Base-by-base conservation (phyloP, 2,113 vertebrate genomes). In the Murina feae region DNA sequence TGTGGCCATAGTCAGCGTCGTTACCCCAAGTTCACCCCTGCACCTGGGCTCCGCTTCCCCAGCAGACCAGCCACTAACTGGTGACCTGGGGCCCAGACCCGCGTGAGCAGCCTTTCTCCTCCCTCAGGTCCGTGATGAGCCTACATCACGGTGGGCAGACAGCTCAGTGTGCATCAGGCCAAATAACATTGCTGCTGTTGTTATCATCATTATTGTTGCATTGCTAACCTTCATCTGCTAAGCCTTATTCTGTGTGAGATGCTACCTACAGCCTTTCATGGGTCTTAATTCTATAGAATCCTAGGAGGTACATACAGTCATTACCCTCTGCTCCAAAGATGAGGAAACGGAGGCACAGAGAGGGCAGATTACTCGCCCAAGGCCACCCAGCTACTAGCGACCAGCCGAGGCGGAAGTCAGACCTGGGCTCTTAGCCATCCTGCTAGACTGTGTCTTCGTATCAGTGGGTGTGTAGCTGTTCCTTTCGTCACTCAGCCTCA, bases 241-340 rank as follows among this genome's bases (percentile, higher is more conserved):
- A 35, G 44, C 35, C 69, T 42, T 28, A 6, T 16, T 44, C 23
- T 0, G 0, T 4, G 63, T 51, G 53, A 72, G 30, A 21, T 39
- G 0, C 76, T n/a, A 2, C 21, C 7, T 4, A 0, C 0, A 1
- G 23, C 9, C 66, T 63, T 14, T 28, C 28, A 0, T 4, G 1
- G 66, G 32, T n/a, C 4, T 14, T 10, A 69, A 6, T 42, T 18
- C 53, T 53, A 13, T 20, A 17, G 65, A 53, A 23, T 18, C 65
- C 60, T 6, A 25, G 35, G 35, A 63, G 32, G 51, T n/a, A 35
- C 11, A 13, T 8, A 8, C 49, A 1, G 0, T 42, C 42, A 0
- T 18, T 8, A 2, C 6, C 39, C 30, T 63, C 37, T 47, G 6
- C 35, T 81, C 69, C 42, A 4, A 51, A 58, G 39, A 10, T 63